phyloP scores from a whole-genome alignment of 37 sponge, comb jelly and placozoan genomes.

The Theonella swinhoei region DNA sequence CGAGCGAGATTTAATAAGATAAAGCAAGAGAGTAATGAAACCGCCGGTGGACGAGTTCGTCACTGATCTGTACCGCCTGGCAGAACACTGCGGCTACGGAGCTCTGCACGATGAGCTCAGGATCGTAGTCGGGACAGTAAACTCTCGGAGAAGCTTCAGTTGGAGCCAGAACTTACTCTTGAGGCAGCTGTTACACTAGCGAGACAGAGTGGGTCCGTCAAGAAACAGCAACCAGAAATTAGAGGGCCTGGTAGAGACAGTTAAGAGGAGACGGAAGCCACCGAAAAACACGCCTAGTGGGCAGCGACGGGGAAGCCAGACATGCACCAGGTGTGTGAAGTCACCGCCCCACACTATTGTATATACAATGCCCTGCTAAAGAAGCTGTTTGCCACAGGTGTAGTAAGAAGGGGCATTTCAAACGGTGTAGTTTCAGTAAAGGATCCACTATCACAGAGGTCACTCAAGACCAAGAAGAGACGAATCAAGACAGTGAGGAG shows the following conservation, averaged over 20 bases:
- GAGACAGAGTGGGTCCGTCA: constrained; percentile 16
- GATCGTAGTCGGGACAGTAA: constrained; percentile 38
- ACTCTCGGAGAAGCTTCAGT: too few relatives aligned
- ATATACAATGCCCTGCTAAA: constrained; percentile 12
- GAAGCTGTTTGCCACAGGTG: too few relatives aligned
- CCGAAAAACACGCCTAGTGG: neutral
- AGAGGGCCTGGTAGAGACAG: constrained; percentile 1
- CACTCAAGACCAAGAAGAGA: neutral
- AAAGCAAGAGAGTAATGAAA: constrained; percentile 36
- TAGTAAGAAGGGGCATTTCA: too few relatives aligned
- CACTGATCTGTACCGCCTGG: constrained; percentile 36
- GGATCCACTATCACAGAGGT: constrained; percentile 1
- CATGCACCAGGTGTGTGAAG: constrained; percentile 7
- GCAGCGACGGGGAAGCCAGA: too few relatives aligned
- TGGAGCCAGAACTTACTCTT: too few relatives aligned
- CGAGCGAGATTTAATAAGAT: constrained; percentile 35
- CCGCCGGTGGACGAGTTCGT: constrained; percentile 41
- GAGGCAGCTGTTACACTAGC: too few relatives aligned
- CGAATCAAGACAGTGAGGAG: too few relatives aligned
- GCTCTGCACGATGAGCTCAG: constrained; percentile 33
- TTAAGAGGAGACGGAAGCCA: neutral
- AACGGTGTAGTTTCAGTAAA: neutral
- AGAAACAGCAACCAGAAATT: too few relatives aligned
- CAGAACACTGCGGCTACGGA: constrained; percentile 32
- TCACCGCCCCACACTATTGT: constrained; percentile 9